Evolutionary conservation across 1,140 invertebrate genomes (phyloP).

Genomic region (Ptiloglossa arizonensis): DNA sequence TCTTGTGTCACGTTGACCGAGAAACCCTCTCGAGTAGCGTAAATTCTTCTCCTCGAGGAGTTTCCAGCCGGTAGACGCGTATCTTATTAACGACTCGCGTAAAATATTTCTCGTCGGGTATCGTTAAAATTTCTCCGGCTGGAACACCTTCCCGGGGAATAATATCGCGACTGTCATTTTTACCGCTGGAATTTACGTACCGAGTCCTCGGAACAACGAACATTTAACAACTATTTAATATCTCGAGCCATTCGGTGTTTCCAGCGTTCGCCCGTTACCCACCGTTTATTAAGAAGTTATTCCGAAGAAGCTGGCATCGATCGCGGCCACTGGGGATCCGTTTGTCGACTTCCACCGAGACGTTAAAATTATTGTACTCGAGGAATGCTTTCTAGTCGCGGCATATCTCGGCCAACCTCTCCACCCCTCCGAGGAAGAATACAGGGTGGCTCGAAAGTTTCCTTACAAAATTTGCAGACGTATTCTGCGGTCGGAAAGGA

Average conservation of each 20-base stretch:
- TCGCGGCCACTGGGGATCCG: background rate
- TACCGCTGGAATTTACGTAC: background rate
- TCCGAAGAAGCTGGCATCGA: background rate
- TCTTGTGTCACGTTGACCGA: background rate
- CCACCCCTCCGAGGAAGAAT: background rate
- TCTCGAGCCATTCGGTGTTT: background rate
- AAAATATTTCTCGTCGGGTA: background rate
- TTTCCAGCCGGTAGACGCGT: too few relatives aligned
- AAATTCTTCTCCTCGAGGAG: background rate
- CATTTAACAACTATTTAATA: conserved; percentile 24
- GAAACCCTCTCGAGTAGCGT: background rate
- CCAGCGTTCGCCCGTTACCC: background rate
- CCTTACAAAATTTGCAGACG: too few relatives aligned
- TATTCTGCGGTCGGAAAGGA: too few relatives aligned
- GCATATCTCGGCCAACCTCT: too few relatives aligned
- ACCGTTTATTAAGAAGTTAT: conserved; percentile 18
- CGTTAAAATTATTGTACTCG: conserved; percentile 16
- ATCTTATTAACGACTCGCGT: too few relatives aligned
- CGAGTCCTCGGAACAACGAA: background rate
- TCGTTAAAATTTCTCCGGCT: background rate
- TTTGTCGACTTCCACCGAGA: background rate
- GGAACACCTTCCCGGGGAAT: background rate
- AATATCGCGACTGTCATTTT: background rate
- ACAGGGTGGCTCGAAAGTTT: too few relatives aligned
- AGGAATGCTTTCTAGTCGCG: background rate